Percentiles rank a stretch among this genome's conserved stretches.
These are phyloP conservation scores for Neomorphus geoffroyi DNA, from an alignment of 2,797 vertebrate species.

Conservation along the genomic window DNA sequence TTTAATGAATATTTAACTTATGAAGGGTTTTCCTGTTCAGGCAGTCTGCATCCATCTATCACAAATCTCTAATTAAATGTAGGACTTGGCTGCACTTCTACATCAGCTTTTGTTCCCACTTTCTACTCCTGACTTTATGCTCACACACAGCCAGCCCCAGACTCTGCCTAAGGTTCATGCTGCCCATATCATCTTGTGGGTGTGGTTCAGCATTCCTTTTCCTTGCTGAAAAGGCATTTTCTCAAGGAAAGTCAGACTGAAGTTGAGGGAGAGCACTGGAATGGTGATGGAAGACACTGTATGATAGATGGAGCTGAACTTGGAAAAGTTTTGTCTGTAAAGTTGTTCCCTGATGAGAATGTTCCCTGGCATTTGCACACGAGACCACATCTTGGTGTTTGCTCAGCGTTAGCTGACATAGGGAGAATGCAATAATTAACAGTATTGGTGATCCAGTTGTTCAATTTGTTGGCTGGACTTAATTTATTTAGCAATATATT, in stretches of 20 bases:
- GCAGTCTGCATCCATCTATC: background rate
- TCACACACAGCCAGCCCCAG: background rate
- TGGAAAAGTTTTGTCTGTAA: background rate
- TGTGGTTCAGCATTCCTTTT: background rate
- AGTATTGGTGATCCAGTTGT: background rate
- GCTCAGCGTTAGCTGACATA: background rate
- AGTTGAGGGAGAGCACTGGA: background rate
- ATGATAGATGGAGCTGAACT: background rate
- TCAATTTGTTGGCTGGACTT: background rate
- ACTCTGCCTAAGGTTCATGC: background rate
- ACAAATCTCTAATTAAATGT: background rate
- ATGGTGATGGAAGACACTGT: background rate
- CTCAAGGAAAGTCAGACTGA: background rate
- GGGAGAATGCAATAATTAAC: background rate
- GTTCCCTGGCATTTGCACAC: background rate
- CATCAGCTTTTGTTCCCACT: background rate
- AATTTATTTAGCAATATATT: background rate
- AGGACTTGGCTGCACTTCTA: background rate
- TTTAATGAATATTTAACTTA: background rate
- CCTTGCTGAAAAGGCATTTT: background rate
- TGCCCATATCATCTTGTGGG: background rate
- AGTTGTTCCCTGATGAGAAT: background rate
- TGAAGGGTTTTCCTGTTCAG: background rate
- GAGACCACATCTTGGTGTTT: background rate
- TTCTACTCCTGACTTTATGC: background rate